Evolutionary conservation across 2,888 invertebrate genomes (phyloP).

Genomic region (Serripes groenlandicus): DNA sequence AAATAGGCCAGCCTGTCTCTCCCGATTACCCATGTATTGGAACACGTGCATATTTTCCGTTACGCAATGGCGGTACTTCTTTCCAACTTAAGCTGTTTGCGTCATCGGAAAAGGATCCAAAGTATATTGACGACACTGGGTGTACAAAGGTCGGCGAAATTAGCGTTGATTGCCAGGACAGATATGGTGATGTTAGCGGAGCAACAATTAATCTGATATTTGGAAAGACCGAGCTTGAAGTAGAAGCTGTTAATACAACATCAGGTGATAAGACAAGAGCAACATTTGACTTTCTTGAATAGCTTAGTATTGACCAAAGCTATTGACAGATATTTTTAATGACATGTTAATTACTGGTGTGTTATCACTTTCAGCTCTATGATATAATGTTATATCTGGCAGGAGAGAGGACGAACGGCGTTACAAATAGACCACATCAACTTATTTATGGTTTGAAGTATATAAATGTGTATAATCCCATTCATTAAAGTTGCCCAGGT

Average conservation of each 20-base stretch:
- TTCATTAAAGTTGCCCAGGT: too few relatives aligned
- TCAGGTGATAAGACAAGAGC: constrained; percentile 41
- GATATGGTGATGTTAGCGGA: constrained; percentile 29
- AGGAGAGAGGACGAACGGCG: too few relatives aligned
- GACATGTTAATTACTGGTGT: too few relatives aligned
- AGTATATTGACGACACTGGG: constrained; percentile 41
- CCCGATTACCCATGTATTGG: not conserved
- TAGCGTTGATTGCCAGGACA: constrained; percentile 35
- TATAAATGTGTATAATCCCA: too few relatives aligned
- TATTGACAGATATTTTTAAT: too few relatives aligned
- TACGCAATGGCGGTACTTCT: not conserved
- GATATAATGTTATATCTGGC: too few relatives aligned
- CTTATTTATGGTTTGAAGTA: too few relatives aligned
- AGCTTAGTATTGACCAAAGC: too few relatives aligned
- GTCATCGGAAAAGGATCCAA: constrained; percentile 39
- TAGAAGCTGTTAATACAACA: constrained; percentile 34
- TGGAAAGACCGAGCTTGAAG: constrained; percentile 61
- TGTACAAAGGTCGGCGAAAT: constrained; percentile 43
- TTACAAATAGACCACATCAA: too few relatives aligned
- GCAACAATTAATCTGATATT: constrained; percentile 51
- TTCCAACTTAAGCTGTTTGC: constrained; percentile 43
- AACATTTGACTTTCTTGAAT: constrained; percentile 45
- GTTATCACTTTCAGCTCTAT: too few relatives aligned
- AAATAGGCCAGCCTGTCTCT: constrained; percentile 40
- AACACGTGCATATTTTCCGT: not conserved